phyloP scores from a whole-genome alignment of 2,797 vertebrate species.

The Mareca strepera region DNA sequence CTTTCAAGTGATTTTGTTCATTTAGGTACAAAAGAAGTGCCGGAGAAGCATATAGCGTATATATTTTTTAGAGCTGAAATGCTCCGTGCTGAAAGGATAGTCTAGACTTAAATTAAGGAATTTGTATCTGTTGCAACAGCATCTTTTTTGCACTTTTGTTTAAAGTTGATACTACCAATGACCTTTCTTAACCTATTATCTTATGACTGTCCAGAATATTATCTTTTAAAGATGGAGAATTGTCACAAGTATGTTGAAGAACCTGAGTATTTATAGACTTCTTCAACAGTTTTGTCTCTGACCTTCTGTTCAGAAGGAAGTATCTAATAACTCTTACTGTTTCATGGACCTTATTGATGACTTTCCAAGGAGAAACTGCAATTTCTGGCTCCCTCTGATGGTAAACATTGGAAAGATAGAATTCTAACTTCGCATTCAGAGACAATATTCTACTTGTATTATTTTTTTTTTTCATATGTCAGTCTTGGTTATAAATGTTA shows the following conservation, averaged over 20 bases:
- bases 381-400: slow-evolving; percentile 43
- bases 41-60: neutral
- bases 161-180: neutral
- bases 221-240: neutral
- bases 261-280: neutral
- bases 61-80: neutral
- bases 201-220: neutral
- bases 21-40: neutral
- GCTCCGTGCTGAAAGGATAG: neutral
- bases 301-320: neutral
- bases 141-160: neutral
- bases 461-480: neutral
- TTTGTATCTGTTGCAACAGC: neutral
- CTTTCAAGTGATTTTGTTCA: neutral
- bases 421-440: neutral
- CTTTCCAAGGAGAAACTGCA: neutral
- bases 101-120: neutral
- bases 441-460: neutral
- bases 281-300: neutral
- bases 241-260: neutral
- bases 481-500: neutral
- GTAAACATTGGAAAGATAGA: neutral
- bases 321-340: neutral
- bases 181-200: neutral
- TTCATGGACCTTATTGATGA: neutral